Evolutionary conservation across 2,113 vertebrate species (phyloP), one percentile per base, ranked within the genome.

Genomic region (Sitta europaea): DNA sequence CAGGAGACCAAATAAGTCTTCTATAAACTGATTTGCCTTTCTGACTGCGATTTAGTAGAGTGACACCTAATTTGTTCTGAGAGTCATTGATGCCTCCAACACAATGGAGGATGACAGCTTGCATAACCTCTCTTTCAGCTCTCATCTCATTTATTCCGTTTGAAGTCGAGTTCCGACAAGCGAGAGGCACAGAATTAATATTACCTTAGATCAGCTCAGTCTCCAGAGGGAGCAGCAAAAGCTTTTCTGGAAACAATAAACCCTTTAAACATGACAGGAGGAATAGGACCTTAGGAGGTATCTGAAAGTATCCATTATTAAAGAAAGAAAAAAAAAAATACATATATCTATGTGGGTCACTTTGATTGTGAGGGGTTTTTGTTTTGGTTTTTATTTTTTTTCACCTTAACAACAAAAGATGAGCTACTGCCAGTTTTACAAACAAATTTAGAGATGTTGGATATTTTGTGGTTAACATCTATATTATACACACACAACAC

Each of bases 191-290:
- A 96, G 98, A 98, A 98, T 98, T 98, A 98, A 98, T 98, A 98
- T 98, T 98, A 97, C 98, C 97, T 98, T 96, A 97, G 97, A 98
- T 98, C 96, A 96, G 97, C 94, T 97, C 94, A 81, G 95, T 98
- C 98, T 98, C 98, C 96, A 97, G 97, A 97, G 97, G 91, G 95
- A 98, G 85, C 67, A 97, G 96, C 95, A 97, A 97, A 97, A 97
- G 96, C 97, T 98, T 97, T 98, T 98, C 96, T 97, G 98, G 97
- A 98, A 98, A 98, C 97, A 98, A 98, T 98, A 98, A 98, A 95
- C 98, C 97, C 97, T 98, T 98, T 98, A 98, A 98, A 98, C 96
- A 97, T 98, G 98, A 98, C 98, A 98, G 93, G 94, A 96, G 96
- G 94, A 97, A 97, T 91, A 96, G 96, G 96, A 97, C 96, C 97